These are phyloP conservation scores for Euglossa dilemma DNA, from an alignment of 1,140 invertebrate genomes.

Conservation along the genomic window DNA sequence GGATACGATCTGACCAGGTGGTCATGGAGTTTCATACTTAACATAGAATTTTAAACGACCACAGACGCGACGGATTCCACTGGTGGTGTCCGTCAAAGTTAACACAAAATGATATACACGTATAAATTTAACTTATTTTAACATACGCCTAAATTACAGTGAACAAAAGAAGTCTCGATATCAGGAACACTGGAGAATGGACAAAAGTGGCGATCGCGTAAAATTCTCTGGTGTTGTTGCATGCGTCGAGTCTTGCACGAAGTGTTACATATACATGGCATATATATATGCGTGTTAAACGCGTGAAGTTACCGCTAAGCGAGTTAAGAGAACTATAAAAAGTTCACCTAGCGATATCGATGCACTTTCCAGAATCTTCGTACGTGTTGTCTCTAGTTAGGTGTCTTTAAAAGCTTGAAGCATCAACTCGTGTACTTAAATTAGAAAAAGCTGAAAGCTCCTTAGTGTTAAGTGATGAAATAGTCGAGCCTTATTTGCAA, in stretches of 20 bases:
- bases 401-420: constrained; percentile 55
- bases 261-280: neutral
- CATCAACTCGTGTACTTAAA: constrained; percentile 66
- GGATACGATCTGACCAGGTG: constrained; percentile 46
- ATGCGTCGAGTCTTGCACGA: constrained; percentile 4
- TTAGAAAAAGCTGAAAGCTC: constrained; percentile 52
- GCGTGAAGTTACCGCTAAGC: constrained; percentile 16
- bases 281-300: neutral
- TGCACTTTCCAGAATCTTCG: constrained; percentile 67
- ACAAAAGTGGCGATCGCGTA: neutral
- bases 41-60: constrained; percentile 41
- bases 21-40: constrained; percentile 48
- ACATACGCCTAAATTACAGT: constrained; percentile 36
- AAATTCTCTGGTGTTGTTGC: constrained; percentile 16
- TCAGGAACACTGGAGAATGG: neutral
- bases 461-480: constrained; percentile 46
- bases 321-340: constrained; percentile 17
- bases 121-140: constrained; percentile 67
- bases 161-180: constrained; percentile 9
- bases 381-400: constrained; percentile 71
- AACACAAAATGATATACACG: constrained; percentile 46
- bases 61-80: constrained; percentile 60
- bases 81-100: constrained; percentile 65
- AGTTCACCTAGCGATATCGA: constrained; percentile 50
- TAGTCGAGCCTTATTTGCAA: constrained; percentile 34